A percentile compares a stretch with the other conserved stretches of the same genome.
These are phyloP conservation scores for Halcyon leucocephala DNA, from an alignment of 2,797 vertebrate species.

Conservation along the genomic window DNA sequence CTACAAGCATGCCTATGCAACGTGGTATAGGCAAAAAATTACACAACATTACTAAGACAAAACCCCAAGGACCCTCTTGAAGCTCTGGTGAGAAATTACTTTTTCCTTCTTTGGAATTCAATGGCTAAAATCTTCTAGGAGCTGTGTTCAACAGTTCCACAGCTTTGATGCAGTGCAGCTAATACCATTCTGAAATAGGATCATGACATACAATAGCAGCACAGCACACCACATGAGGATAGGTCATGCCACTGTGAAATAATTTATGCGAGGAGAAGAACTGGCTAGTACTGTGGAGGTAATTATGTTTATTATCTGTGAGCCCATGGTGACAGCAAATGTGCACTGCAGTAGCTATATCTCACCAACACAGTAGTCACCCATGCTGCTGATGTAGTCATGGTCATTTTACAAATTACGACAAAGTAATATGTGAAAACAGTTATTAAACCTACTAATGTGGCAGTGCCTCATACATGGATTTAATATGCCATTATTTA, in stretches of 20 bases:
- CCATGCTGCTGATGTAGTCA: not conserved
- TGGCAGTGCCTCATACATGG: not conserved
- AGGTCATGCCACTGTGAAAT: not conserved
- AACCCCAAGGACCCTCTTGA: not conserved
- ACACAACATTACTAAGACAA: not conserved
- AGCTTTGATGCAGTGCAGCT: not conserved
- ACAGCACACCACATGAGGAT: not conserved
- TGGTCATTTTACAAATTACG: not conserved
- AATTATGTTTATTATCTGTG: conserved; percentile 44
- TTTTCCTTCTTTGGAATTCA: not conserved
- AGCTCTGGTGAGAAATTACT: not conserved
- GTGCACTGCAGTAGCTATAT: not conserved
- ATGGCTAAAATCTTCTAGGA: not conserved
- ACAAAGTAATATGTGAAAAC: not conserved
- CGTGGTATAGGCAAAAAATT: not conserved
- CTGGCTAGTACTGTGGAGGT: not conserved
- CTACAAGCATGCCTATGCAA: not conserved
- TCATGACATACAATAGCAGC: not conserved
- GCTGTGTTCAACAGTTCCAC: not conserved
- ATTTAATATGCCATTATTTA: conserved; percentile 17
- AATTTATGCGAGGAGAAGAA: not conserved
- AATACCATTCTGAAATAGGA: not conserved
- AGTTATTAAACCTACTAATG: conserved; percentile 3
- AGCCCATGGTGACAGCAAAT: not conserved
- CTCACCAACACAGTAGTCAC: not conserved